phyloP scores from a whole-genome alignment of 2,888 invertebrate genomes.

The Lithophane leautieri region DNA sequence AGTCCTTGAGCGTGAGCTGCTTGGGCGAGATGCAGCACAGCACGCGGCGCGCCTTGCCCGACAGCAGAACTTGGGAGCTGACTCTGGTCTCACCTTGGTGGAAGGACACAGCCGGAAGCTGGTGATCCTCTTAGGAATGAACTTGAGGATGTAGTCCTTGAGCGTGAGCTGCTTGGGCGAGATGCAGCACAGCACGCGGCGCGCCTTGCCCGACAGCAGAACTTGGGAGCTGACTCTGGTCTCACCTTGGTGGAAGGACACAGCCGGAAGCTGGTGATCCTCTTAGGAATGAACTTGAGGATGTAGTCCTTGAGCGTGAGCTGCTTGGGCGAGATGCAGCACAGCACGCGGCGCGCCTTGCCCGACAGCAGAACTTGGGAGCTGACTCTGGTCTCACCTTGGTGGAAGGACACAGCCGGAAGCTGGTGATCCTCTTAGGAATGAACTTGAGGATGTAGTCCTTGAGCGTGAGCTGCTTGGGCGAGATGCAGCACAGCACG shows the following conservation, averaged over 20 bases:
- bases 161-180: conserved; percentile 97
- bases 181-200: conserved; percentile 97
- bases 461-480: conserved; percentile 97
- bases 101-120: conserved; percentile 98
- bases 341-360: conserved; percentile 96
- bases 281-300: conserved; percentile 97
- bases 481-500: conserved; percentile 97
- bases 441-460: conserved; percentile 98
- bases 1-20: conserved; percentile 97
- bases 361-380: conserved; percentile 78
- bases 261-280: conserved; percentile 96
- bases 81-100: conserved; percentile 92
- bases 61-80: conserved; percentile 66
- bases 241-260: conserved; percentile 97
- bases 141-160: conserved; percentile 97
- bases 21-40: conserved; percentile 97
- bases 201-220: conserved; percentile 91
- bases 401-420: conserved; percentile 97
- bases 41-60: conserved; percentile 95
- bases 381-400: conserved; percentile 90
- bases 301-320: conserved; percentile 98
- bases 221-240: no score
- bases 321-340: conserved; percentile 97
- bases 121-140: conserved; percentile 97
- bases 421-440: conserved; percentile 97